Evolutionary conservation across 2,113 vertebrate species (phyloP).

Genomic region (Corvus hawaiiensis): DNA sequence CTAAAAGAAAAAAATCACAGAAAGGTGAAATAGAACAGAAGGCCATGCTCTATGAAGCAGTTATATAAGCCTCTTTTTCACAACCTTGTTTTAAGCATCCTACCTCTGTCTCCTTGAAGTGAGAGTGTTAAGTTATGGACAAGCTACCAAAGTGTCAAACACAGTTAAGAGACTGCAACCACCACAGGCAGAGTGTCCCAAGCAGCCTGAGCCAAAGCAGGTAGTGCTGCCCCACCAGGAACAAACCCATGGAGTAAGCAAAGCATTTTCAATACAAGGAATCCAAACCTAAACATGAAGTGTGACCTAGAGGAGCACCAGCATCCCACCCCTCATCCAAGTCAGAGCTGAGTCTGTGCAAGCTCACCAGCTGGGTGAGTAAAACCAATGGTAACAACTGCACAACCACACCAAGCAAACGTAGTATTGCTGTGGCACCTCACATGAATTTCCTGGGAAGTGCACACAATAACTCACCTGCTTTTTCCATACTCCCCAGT

Average conservation of each 20-base stretch:
- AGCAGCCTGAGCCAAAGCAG: accelerated
- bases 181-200: not conserved
- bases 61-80: not conserved
- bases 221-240: not conserved
- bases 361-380: accelerated
- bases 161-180: accelerated
- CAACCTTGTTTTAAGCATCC: not conserved
- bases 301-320: not conserved
- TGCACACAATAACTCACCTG: accelerated
- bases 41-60: not conserved
- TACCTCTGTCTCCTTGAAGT: not conserved
- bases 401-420: not conserved
- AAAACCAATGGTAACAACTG: not conserved
- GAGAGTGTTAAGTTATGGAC: not conserved
- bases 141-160: not conserved
- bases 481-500: not conserved
- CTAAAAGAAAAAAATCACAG: not conserved
- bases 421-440: accelerated
- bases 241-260: accelerated
- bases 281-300: not conserved
- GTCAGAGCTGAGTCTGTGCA: not conserved
- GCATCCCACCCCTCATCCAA: not conserved
- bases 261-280: not conserved
- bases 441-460: not conserved
- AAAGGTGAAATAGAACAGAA: not conserved